A percentile compares a stretch with the other conserved stretches of the same genome.
Conservation (phyloP, 2,888 invertebrate species). For the Troides aeacus region DNA sequence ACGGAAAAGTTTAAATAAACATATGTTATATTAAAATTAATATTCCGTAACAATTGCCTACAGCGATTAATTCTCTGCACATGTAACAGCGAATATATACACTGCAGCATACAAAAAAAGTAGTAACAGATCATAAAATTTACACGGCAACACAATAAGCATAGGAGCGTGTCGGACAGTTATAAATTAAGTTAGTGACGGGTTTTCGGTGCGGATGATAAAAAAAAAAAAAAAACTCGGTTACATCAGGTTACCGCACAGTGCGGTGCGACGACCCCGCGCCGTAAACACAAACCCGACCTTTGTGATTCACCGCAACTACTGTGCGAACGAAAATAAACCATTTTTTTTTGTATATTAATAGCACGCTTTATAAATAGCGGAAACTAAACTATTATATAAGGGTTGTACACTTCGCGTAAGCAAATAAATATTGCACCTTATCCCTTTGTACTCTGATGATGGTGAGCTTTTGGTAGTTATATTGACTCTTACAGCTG, state of each 20-base stretch:
- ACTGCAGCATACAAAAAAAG: not conserved
- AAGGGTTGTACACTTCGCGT: too few relatives aligned
- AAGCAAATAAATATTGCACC: too few relatives aligned
- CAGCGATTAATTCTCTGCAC: too few relatives aligned
- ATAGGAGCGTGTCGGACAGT: slow-evolving; percentile 29
- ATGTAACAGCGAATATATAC: too few relatives aligned
- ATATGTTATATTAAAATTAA: too few relatives aligned
- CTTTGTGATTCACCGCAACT: slow-evolving; percentile 23
- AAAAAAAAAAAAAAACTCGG: slow-evolving; percentile 26
- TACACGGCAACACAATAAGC: slow-evolving; percentile 25
- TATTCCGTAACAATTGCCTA: too few relatives aligned
- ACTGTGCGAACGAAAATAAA: slow-evolving; percentile 24
- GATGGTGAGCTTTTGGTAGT: too few relatives aligned
- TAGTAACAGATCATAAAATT: slow-evolving; percentile 17
- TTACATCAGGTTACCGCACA: slow-evolving; percentile 29
- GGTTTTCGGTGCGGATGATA: slow-evolving; percentile 25
- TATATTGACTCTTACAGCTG: too few relatives aligned
- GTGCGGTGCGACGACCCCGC: slow-evolving; percentile 24
- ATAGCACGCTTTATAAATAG: slow-evolving; percentile 15
- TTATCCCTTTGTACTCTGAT: too few relatives aligned
- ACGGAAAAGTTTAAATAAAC: too few relatives aligned
- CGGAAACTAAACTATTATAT: not conserved
- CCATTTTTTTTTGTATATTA: slow-evolving; percentile 13
- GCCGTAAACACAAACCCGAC: slow-evolving; percentile 18
- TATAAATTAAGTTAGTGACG: slow-evolving; percentile 29